Evolutionary conservation across 2,113 vertebrate genomes (phyloP).

Genomic region (Cryptomyrus ogoouensis): DNA sequence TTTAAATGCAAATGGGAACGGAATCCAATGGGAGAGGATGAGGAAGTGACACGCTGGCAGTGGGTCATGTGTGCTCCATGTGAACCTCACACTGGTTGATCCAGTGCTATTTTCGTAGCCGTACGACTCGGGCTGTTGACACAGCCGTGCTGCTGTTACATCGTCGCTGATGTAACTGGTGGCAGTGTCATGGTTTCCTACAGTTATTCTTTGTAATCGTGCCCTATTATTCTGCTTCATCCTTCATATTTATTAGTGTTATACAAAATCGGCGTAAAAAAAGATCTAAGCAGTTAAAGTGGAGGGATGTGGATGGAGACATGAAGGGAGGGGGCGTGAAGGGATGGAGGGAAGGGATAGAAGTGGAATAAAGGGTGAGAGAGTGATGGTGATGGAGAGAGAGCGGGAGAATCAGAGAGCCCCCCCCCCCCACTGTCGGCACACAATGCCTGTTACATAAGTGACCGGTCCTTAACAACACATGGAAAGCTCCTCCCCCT

Average conservation of each 20-base stretch:
- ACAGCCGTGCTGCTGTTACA: neutral
- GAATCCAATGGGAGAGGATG: neutral
- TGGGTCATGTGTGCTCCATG: neutral
- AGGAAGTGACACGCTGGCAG: neutral
- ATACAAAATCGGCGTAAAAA: neutral
- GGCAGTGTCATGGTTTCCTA: neutral
- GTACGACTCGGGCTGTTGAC: neutral
- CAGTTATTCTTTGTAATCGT: neutral
- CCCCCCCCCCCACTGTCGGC: constrained; percentile 10
- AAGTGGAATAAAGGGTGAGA: neutral
- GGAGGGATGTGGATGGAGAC: neutral
- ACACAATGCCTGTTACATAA: constrained; percentile 41
- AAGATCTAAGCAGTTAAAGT: neutral
- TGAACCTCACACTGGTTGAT: neutral
- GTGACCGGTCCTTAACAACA: constrained; percentile 43
- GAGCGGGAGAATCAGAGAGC: neutral
- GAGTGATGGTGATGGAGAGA: neutral
- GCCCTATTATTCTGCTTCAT: neutral
- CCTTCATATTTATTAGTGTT: neutral
- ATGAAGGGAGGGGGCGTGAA: neutral
- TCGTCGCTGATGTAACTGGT: neutral
- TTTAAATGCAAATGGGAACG: neutral
- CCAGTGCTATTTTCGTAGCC: neutral
- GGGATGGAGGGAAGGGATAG: neutral
- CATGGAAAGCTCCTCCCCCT: constrained; percentile 38